Percentiles rank a stretch among this genome's conserved stretches.
phyloP scores from a whole-genome alignment of 2,113 vertebrate genomes.

The Chaenocephalus aceratus region DNA sequence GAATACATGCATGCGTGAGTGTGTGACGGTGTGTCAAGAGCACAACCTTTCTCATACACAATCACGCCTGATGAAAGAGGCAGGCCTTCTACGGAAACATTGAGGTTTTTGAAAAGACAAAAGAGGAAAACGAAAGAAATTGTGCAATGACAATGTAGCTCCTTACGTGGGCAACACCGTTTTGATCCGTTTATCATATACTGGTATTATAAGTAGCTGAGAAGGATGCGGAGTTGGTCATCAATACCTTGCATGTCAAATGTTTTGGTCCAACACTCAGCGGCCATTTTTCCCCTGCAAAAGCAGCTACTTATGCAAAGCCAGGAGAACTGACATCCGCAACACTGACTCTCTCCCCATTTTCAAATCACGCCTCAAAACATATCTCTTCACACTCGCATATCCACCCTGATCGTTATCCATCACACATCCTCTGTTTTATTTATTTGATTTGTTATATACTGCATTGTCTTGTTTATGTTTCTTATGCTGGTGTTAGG shows the following conservation, averaged over 20 bases:
- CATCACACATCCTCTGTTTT: no score
- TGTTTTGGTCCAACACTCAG: not conserved
- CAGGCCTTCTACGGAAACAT: conserved; percentile 9
- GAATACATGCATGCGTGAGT: not conserved
- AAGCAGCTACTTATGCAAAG: conserved; percentile 29
- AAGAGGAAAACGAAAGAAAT: not conserved
- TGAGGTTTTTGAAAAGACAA: not conserved
- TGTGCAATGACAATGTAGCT: conserved; percentile 13
- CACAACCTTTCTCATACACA: not conserved
- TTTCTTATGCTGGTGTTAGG: no score
- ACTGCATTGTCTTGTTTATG: no score
- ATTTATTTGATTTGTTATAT: no score
- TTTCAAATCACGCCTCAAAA: no score
- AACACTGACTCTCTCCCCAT: no score
- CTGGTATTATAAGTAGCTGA: conserved; percentile 14
- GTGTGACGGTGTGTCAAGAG: not conserved
- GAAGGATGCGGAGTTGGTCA: conserved; percentile 24
- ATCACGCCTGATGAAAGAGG: conserved; percentile 20
- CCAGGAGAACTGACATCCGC: conserved; percentile 1
- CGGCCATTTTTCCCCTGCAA: conserved; percentile 7
- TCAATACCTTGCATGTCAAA: conserved; percentile 18
- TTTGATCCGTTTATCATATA: no score
- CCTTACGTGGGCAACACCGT: conserved; percentile 8
- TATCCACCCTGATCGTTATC: no score
- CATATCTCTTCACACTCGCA: no score